Conservation (phyloP, 2,113 vertebrate species). For the Gobiocypris rarus region DNA sequence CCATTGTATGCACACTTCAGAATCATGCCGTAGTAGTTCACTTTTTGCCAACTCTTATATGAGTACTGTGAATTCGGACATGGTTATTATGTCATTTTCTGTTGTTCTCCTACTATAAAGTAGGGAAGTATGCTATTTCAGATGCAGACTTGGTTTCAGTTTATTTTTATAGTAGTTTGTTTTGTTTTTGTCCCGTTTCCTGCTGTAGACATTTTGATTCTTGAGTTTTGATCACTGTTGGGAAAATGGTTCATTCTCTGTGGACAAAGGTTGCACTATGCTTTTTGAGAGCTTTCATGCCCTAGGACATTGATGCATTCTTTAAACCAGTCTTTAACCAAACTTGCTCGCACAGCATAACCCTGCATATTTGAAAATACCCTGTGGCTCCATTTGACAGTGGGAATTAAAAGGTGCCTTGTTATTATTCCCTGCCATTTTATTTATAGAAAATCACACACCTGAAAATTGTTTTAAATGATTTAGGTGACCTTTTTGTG, state of each 20-base stretch:
- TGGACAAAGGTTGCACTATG: slow-evolving; percentile 5
- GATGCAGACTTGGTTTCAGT: no score
- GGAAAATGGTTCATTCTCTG: neutral
- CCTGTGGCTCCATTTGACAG: slow-evolving; percentile 35
- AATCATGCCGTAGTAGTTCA: no score
- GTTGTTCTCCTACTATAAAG: no score
- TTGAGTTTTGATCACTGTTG: neutral
- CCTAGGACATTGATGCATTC: slow-evolving; percentile 16
- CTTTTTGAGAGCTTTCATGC: neutral
- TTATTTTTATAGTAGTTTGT: neutral
- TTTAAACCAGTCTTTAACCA: slow-evolving; percentile 29
- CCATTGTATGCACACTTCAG: no score
- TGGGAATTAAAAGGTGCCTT: slow-evolving; percentile 15
- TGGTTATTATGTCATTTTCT: no score
- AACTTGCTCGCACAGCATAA: slow-evolving; percentile 20
- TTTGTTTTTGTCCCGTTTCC: neutral
- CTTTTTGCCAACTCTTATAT: no score
- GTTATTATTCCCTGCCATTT: slow-evolving; percentile 11
- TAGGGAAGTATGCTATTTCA: no score
- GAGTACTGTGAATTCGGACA: no score
- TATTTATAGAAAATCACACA: slow-evolving; percentile 7
- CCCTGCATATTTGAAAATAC: slow-evolving; percentile 49
- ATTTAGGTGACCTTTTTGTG: slow-evolving; percentile 25
- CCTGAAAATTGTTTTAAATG: neutral
- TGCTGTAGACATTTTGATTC: neutral